Conservation (phyloP, 2,888 invertebrate genomes). For the Ectemnius lituratus region DNA sequence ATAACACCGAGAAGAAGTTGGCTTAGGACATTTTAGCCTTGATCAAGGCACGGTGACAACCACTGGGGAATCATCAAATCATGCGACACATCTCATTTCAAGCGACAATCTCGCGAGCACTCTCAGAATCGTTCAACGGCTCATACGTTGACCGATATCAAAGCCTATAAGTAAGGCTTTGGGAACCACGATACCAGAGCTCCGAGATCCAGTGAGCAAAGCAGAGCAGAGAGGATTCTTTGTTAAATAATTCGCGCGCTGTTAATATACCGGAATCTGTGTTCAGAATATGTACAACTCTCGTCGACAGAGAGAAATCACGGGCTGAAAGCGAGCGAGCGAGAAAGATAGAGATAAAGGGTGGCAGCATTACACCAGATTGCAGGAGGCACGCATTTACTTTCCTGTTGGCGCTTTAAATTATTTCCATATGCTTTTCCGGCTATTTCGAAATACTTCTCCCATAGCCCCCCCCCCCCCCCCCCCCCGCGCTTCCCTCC, state of each 20-base stretch:
- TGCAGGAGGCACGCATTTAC: constrained; percentile 10
- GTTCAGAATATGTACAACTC: constrained; percentile 33
- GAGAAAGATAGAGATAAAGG: not conserved
- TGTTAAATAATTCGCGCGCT: constrained; percentile 31
- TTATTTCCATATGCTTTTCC: constrained; percentile 16
- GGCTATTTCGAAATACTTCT: not conserved
- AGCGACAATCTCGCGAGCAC: constrained; percentile 25
- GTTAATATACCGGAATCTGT: constrained; percentile 38
- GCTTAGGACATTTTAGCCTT: constrained; percentile 62
- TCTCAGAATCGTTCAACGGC: constrained; percentile 20
- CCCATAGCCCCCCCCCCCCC: too few species aligned
- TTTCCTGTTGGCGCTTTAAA: constrained; percentile 27
- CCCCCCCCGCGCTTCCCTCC: too few species aligned
- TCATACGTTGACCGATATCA: not conserved
- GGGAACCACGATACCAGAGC: not conserved
- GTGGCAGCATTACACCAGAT: not conserved
- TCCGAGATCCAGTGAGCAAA: constrained; percentile 5
- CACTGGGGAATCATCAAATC: constrained; percentile 32
- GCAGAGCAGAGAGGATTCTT: constrained; percentile 8
- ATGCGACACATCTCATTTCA: constrained; percentile 34
- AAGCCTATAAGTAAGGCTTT: not conserved
- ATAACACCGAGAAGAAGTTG: constrained; percentile 75
- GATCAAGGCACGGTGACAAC: constrained; percentile 23
- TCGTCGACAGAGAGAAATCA: constrained; percentile 15
- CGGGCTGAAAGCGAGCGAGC: constrained; percentile 8